phyloP scores from a whole-genome alignment of 2,888 invertebrate genomes.

The Atrina japonica region DNA sequence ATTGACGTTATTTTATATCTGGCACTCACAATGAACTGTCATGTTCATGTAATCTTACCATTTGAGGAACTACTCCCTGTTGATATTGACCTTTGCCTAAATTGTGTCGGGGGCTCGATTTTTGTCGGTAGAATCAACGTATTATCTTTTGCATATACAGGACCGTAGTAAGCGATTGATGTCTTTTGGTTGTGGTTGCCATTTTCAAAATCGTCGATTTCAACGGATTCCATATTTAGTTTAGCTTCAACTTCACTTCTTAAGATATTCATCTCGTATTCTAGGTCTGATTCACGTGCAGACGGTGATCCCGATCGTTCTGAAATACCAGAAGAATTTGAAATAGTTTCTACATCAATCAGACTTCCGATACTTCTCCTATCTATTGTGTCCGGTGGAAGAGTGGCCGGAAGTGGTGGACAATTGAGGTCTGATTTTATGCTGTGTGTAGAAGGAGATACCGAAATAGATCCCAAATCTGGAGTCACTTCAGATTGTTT shows the following conservation, averaged over 20 bases:
- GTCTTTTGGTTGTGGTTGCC: not conserved
- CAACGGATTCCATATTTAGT: not conserved
- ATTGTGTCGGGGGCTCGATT: no score
- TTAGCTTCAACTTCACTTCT: no score
- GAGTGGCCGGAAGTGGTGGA: not conserved
- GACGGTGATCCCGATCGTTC: not conserved
- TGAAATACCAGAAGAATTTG: not conserved
- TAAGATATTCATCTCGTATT: not conserved
- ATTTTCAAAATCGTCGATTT: not conserved
- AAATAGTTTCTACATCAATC: not conserved
- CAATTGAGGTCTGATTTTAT: not conserved
- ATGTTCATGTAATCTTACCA: no score
- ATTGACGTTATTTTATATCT: no score
- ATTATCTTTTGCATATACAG: conserved; percentile 36
- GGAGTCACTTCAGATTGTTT: no score
- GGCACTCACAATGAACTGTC: no score
- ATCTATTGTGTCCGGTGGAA: not conserved
- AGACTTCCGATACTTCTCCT: not conserved
- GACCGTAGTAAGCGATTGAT: conserved; percentile 32
- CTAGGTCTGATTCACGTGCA: not conserved
- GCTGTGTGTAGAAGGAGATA: no score
- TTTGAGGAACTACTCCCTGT: no score
- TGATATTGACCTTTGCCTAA: not conserved
- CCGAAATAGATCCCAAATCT: no score
- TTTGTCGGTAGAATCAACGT: conserved; percentile 22